phyloP scores from a whole-genome alignment of 2,888 invertebrate genomes.

The Nephrotoma flavescens region DNA sequence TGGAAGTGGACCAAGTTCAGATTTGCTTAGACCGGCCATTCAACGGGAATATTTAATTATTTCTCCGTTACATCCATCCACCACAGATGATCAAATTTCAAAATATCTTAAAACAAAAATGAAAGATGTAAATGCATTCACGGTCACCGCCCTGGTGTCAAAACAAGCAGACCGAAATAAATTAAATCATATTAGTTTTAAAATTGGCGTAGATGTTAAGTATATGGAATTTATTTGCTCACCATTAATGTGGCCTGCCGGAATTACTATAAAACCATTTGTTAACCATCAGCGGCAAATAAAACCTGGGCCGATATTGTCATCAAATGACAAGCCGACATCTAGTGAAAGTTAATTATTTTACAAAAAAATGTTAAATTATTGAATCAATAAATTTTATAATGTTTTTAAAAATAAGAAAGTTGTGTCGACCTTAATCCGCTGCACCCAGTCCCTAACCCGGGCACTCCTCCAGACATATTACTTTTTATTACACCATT shows the following conservation, averaged over 20 bases:
- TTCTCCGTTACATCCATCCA: not conserved
- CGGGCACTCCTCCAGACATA: no score
- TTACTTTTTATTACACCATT: no score
- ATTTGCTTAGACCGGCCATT: not conserved
- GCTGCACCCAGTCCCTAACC: no score
- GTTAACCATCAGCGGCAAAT: not conserved
- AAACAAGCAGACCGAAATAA: not conserved
- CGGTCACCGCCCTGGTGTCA: not conserved
- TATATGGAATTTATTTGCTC: not conserved
- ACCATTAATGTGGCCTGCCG: not conserved
- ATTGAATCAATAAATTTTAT: no score
- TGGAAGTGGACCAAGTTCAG: not conserved
- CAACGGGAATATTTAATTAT: not conserved
- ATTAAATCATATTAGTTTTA: not conserved
- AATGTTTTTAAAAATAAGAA: no score
- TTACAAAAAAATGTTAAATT: no score
- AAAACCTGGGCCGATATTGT: not conserved
- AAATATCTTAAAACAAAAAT: not conserved
- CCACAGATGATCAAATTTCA: not conserved
- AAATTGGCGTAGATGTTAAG: not conserved
- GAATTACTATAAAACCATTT: not conserved
- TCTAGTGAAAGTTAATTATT: not conserved
- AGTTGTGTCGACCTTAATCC: no score
- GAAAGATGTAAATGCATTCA: not conserved
- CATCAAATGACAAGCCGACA: not conserved